A percentile compares a stretch with the other conserved stretches of the same genome.
Conservation (phyloP, 2,797 vertebrate genomes). For the Phoebastria nigripes region DNA sequence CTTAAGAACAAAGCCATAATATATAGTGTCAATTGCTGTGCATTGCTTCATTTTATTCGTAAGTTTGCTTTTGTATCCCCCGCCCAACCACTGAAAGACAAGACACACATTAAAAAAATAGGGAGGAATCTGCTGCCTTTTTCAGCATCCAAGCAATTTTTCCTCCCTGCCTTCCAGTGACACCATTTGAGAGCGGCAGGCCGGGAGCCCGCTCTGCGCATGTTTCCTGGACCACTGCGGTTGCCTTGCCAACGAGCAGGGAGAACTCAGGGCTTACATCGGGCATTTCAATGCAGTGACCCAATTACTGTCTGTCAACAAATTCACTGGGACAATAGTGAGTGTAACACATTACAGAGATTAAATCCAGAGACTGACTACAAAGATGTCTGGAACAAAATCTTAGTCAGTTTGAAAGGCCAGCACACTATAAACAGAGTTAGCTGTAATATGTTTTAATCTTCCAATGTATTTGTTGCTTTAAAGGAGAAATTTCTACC, state of each 20-base stretch:
- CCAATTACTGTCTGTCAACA: slow-evolving; percentile 97
- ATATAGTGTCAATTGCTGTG: rapidly evolving
- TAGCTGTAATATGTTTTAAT: not conserved
- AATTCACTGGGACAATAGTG: slow-evolving; percentile 88
- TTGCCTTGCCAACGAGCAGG: slow-evolving; percentile 90
- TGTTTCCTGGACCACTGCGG: slow-evolving; percentile 91
- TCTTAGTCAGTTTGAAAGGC: slow-evolving; percentile 24
- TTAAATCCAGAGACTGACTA: slow-evolving; percentile 71
- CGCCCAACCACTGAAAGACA: not conserved
- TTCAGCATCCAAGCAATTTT: slow-evolving; percentile 4
- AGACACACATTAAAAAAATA: not conserved
- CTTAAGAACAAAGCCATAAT: not conserved
- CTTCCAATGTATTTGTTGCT: not conserved
- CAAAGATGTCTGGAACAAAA: slow-evolving; percentile 67
- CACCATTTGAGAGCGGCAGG: slow-evolving; percentile 67
- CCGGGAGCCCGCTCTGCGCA: slow-evolving; percentile 76
- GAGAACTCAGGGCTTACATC: slow-evolving; percentile 82
- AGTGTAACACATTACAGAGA: slow-evolving; percentile 81
- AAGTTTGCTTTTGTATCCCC: not conserved
- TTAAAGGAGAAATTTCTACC: not conserved
- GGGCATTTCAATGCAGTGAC: slow-evolving; percentile 90
- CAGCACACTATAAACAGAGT: not conserved
- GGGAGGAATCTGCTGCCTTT: not conserved
- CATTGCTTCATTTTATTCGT: not conserved
- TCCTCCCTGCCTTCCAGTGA: slow-evolving; percentile 62